Evolutionary conservation across 2,113 vertebrate species (phyloP), one percentile per base, ranked within the genome.

Genomic region (Tenrec ecaudatus): DNA sequence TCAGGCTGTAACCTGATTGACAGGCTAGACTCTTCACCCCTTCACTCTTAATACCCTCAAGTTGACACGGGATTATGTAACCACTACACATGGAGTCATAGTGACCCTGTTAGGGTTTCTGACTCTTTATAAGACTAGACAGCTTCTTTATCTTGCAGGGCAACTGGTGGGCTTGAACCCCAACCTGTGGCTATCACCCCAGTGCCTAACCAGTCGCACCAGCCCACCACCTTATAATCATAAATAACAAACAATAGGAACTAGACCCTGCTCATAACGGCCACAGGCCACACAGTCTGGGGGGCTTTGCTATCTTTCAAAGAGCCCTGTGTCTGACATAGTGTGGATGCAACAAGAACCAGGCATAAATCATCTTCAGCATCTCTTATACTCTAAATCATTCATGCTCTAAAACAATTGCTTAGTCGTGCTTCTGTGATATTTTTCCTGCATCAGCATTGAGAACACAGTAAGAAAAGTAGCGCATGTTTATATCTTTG

Each of bases 221-320:
- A 76, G 40, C 14, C 66, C 89, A n/a, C 10, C 79, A 58, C 40
- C 40, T 40, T 40, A 40, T 40, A 40, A 40, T 40, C 40, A 40
- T 7, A 40, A 40, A 40, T 40, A 40, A 40, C 3, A 4, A 92
- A 83, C n/a, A 73, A 27, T 82, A 25, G 40, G 31, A 81, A 69
- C 77, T 71, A 73, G 47, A 40, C 9, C 14, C 38, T 66, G 19
- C 9, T 92, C 33, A 53, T 73, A 27, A 84, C 85, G 40, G 20
- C 27, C 77, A 12, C 25, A 78, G 17, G 20, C 27, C 77, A 12
- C 25, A 78, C 14, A 77, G 90, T 82, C 43, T 91, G 23, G 91
- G 85, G 40, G 75, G 20, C 20, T 40, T 90, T 73, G 38, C 86
- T 47, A 76, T 79, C 88, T 89, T 79, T 15, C 64, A 88, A 94